phyloP scores from a whole-genome alignment of 1,140 invertebrate genomes.

The Archivesica marissinica region DNA sequence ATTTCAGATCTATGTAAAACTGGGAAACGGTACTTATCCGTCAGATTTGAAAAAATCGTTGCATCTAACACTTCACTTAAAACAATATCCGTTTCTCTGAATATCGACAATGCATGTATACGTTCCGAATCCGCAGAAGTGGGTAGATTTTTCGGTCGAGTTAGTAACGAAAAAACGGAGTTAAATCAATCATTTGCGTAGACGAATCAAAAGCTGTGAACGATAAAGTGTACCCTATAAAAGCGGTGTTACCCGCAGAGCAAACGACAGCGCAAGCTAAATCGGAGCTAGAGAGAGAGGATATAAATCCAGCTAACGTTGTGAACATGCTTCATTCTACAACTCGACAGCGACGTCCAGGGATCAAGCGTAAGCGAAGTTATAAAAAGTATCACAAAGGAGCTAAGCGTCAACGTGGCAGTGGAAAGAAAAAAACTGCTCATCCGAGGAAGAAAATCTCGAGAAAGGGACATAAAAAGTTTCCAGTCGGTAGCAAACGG shows the following conservation, averaged over 20 bases:
- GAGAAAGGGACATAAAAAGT: too few relatives aligned
- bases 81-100: conserved; percentile 37
- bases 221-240: conserved; percentile 8
- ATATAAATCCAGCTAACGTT: conserved; percentile 40
- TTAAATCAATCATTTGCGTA: conserved; percentile 29
- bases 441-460: background rate
- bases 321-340: background rate
- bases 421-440: background rate
- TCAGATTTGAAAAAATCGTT: conserved; percentile 5
- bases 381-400: background rate
- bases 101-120: background rate
- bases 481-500: too few relatives aligned
- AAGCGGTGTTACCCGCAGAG: conserved; percentile 56
- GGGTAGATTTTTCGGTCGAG: conserved; percentile 22
- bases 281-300: conserved; percentile 23
- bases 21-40: background rate
- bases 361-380: background rate
- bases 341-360: background rate
- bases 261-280: conserved; percentile 59
- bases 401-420: conserved; percentile 5
- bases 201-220: background rate
- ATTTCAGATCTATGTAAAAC: conserved; percentile 43
- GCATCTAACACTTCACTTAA: conserved; percentile 47
- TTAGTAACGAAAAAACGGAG: background rate
- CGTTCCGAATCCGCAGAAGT: conserved; percentile 35